These are phyloP conservation scores for Coenobita brevimanus DNA, from an alignment of 1,140 invertebrate species.

Conservation along the genomic window DNA sequence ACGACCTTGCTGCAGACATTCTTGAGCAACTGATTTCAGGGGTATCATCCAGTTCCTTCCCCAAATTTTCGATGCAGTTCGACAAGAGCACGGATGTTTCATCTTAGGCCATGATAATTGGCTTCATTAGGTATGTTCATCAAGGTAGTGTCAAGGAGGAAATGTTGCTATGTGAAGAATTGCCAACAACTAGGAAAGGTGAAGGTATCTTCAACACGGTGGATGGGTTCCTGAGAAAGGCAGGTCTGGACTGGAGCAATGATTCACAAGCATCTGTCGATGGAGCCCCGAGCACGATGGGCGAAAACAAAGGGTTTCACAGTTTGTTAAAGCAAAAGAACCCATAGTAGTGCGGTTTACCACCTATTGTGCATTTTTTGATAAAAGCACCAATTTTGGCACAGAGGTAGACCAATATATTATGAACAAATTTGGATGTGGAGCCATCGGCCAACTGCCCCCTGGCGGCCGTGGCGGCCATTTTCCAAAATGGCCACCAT, in stretches of 20 bases:
- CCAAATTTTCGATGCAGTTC: not conserved
- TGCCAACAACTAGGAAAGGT: too few species aligned
- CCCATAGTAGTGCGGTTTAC: too few species aligned
- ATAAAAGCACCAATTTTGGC: too few species aligned
- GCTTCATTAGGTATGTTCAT: conserved; percentile 20
- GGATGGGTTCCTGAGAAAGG: too few species aligned
- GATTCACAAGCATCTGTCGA: conserved; percentile 7
- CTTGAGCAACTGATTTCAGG: not conserved
- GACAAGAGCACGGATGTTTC: not conserved
- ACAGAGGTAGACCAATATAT: too few species aligned
- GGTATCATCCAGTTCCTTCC: not conserved
- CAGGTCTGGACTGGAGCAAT: not conserved
- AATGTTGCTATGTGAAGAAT: conserved; percentile 17
- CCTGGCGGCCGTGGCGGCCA: too few species aligned
- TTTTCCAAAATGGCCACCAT: too few species aligned
- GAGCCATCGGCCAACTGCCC: too few species aligned
- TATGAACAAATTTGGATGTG: too few species aligned
- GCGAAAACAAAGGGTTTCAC: conserved; percentile 6
- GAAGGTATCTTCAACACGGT: too few species aligned
- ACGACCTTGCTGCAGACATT: conserved; percentile 10
- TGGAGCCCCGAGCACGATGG: conserved; percentile 11
- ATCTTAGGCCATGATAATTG: not conserved
- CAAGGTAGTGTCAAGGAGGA: conserved; percentile 25
- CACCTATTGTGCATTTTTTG: too few species aligned
- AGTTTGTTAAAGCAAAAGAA: conserved; percentile 14